Conservation (phyloP, 1,140 invertebrate species). For the Thaumetopoea pityocampa region DNA sequence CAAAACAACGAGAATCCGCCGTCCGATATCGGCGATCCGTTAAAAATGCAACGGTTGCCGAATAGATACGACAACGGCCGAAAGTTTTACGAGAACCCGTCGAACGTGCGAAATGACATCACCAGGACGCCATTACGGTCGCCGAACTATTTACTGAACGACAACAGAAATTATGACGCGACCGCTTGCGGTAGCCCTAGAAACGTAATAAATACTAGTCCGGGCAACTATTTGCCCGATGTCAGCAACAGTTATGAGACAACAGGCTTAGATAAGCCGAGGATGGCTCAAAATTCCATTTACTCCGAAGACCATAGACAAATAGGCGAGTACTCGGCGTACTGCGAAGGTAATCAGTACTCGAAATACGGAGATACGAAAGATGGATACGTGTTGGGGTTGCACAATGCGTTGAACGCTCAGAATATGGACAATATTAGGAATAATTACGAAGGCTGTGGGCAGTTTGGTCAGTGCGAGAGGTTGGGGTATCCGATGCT, state of each 20-base stretch:
- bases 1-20: slow-evolving; percentile 30
- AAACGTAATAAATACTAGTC: slow-evolving; percentile 59
- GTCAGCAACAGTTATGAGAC: slow-evolving; percentile 54
- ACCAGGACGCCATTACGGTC: slow-evolving; percentile 34
- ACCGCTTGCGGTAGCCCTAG: slow-evolving; percentile 55
- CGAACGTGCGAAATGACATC: slow-evolving; percentile 41
- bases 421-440: slow-evolving; percentile 48
- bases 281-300: slow-evolving; percentile 34
- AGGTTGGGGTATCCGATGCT: slow-evolving; percentile 40
- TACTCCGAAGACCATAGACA: slow-evolving; percentile 54
- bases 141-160: slow-evolving; percentile 46
- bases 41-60: slow-evolving; percentile 37
- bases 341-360: slow-evolving; percentile 46
- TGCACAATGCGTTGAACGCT: slow-evolving; percentile 44
- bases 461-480: slow-evolving; percentile 46
- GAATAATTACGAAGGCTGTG: slow-evolving; percentile 36
- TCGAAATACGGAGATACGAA: slow-evolving; percentile 45
- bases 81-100: slow-evolving; percentile 62
- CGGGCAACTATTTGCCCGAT: slow-evolving; percentile 53
- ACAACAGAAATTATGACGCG: slow-evolving; percentile 51
- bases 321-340: slow-evolving; percentile 50
- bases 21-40: slow-evolving; percentile 22
- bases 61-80: slow-evolving; percentile 47
- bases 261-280: slow-evolving; percentile 36
- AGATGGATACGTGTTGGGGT: slow-evolving; percentile 44